A percentile compares a stretch with the other conserved stretches of the same genome.
Evolutionary conservation across 2,888 invertebrate genomes (phyloP).

Genomic region (Scotopteryx bipunctaria): DNA sequence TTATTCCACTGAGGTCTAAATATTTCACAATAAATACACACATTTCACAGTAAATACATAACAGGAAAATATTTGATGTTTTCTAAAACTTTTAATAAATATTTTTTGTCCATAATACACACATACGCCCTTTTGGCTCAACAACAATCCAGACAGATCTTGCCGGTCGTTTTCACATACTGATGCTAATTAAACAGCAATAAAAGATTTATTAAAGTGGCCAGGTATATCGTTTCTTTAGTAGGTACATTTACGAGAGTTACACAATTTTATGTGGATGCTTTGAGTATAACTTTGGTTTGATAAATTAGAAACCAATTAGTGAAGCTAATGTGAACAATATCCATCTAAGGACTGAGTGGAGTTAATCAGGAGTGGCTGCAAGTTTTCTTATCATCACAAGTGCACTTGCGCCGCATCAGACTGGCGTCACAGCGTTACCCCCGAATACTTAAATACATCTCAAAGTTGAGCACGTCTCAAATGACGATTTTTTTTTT

Average conservation of each 20-base stretch:
- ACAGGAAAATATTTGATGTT: background rate
- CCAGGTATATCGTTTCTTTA: conserved; percentile 47
- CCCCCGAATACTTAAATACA: too few species aligned
- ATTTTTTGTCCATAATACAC: conserved; percentile 3
- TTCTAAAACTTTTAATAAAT: too few species aligned
- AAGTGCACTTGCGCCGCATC: too few species aligned
- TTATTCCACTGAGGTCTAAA: too few species aligned
- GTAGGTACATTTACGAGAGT: conserved; percentile 45
- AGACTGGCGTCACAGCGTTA: too few species aligned
- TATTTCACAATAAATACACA: too few species aligned
- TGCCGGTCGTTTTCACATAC: conserved; percentile 52
- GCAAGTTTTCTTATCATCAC: too few species aligned
- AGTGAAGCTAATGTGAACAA: conserved; percentile 35
- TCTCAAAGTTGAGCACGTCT: too few species aligned
- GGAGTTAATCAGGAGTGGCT: too few species aligned
- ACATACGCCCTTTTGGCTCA: conserved; percentile 9
- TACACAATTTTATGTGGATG: conserved; percentile 44
- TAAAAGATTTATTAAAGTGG: conserved; percentile 63
- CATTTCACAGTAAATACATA: too few species aligned
- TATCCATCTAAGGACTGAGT: conserved; percentile 24
- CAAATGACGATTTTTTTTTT: too few species aligned
- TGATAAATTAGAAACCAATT: conserved; percentile 37
- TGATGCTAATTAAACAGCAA: conserved; percentile 65
- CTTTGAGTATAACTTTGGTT: conserved; percentile 34
- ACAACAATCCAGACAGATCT: conserved; percentile 18